phyloP scores from a whole-genome alignment of 2,797 vertebrate species.

The Scleropages formosus region DNA sequence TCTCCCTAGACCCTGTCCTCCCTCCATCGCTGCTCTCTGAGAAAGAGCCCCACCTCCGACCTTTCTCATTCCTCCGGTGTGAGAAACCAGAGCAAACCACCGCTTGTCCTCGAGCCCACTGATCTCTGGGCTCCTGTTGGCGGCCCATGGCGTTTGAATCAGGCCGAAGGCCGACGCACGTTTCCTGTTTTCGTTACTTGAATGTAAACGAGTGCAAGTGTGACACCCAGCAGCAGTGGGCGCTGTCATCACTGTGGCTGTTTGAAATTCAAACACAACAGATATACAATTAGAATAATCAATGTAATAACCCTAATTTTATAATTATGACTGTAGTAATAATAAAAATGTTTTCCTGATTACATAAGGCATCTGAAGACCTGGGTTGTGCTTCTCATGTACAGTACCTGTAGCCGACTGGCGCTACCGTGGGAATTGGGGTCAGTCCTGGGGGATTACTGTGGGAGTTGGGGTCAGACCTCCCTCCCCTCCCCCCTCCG shows the following conservation, averaged over 20 bases:
- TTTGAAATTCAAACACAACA: not conserved
- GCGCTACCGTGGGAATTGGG: conserved; percentile 40
- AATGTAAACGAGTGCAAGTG: not conserved
- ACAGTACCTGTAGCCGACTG: conserved; percentile 42
- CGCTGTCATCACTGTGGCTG: too few relatives aligned
- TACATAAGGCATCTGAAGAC: conserved; percentile 45
- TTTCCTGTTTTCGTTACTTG: conserved; percentile 14
- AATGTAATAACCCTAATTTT: not conserved
- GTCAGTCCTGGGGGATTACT: conserved; percentile 31
- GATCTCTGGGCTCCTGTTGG: not conserved
- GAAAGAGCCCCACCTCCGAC: too few relatives aligned
- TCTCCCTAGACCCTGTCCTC: too few relatives aligned
- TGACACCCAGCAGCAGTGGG: not conserved
- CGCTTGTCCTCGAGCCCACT: too few relatives aligned
- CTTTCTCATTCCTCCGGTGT: too few relatives aligned
- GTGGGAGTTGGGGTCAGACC: conserved; percentile 18
- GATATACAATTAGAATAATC: not conserved
- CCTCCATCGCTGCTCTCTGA: not conserved
- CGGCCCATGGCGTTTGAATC: too few relatives aligned
- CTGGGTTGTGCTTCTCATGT: conserved; percentile 40
- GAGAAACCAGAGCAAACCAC: not conserved
- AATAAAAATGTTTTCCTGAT: not conserved
- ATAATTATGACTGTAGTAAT: not conserved
- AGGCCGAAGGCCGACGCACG: not conserved
- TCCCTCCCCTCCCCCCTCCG: conserved; percentile 47